Evolutionary conservation across 2,888 invertebrate species (phyloP).

Genomic region (Boloria selene): DNA sequence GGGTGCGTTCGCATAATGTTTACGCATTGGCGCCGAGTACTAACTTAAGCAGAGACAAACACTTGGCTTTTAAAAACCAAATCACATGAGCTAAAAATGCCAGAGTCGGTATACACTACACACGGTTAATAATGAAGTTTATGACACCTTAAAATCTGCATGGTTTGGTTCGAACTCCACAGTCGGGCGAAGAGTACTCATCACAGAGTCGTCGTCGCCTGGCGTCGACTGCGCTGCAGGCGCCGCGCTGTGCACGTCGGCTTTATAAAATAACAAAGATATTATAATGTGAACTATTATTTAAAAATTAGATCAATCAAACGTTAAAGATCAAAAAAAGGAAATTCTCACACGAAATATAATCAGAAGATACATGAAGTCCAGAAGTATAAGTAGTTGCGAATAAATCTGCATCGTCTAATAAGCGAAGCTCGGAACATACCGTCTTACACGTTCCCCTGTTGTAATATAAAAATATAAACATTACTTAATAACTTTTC

Average conservation of each 20-base stretch:
- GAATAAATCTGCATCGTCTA: conserved; percentile 7
- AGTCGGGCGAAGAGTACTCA: conserved; percentile 14
- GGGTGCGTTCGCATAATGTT: conserved; percentile 29
- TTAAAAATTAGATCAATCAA: too few species aligned
- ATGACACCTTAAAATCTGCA: conserved; percentile 63
- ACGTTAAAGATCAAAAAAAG: not conserved
- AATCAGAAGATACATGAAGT: conserved; percentile 1
- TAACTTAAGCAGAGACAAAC: not conserved
- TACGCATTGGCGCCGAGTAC: conserved; percentile 11
- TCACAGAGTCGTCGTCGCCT: not conserved
- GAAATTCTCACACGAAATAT: not conserved
- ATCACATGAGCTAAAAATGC: too few species aligned
- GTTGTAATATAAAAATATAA: not conserved
- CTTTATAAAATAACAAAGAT: too few species aligned
- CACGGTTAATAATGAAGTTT: too few species aligned
- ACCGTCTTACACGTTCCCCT: conserved; percentile 5
- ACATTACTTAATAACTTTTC: too few species aligned
- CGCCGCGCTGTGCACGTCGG: not conserved
- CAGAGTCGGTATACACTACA: too few species aligned
- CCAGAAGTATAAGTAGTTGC: not conserved
- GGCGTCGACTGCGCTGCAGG: not conserved
- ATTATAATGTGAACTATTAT: too few species aligned
- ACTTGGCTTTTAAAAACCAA: too few species aligned
- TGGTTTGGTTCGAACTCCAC: conserved; percentile 65
- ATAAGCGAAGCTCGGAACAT: conserved; percentile 4